Evolutionary conservation across 1,140 invertebrate species (phyloP), one percentile per base, ranked within the genome.

Genomic region (Tetramorium simillimum): DNA sequence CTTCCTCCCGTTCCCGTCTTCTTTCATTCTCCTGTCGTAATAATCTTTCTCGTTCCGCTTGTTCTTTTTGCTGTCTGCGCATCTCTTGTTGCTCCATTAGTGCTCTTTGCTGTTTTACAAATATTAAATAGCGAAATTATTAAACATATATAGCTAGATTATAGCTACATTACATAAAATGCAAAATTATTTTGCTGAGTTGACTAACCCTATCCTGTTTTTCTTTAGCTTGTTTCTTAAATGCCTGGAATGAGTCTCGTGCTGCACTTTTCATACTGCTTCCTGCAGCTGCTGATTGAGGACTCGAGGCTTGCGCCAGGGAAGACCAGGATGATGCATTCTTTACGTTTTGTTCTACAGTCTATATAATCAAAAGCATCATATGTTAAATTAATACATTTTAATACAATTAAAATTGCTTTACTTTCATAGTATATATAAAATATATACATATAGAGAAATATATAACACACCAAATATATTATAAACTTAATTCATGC

Each of bases 191-290:
- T 56, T 58, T 33, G 12, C 6, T 16, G n/a, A 37, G 0, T 33
- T 43, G 33, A 92, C 94, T 94, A 94, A 97, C 97, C 92, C 98
- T 96, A 95, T 99, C 98, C 85, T 97, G 97, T 94, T 99, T 99
- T 95, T 99, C 98, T 95, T 98, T 98, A 10, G 99, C 99, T 96
- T 99, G 97, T 93, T 99, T 99, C 93, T 98, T 98, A 94, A 99
- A 99, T 88, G 97, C 97, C 95, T 98, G 96, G 91, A 97, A 98
- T 87, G 96, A 96, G 90, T 98, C 94, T 95, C 96, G 87, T 88
- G 95, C 92, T 70, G 89, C 95, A 96, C 97, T 93, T 94, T 97
- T 96, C 88, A 95, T 96, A 95, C 96, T 93, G 94, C 96, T 92
- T 93, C 96, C 93, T 89, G 95, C 87, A 93, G 96, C 93, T 89